Conservation (phyloP, 2,888 invertebrate species). For the Morpho helenor region DNA sequence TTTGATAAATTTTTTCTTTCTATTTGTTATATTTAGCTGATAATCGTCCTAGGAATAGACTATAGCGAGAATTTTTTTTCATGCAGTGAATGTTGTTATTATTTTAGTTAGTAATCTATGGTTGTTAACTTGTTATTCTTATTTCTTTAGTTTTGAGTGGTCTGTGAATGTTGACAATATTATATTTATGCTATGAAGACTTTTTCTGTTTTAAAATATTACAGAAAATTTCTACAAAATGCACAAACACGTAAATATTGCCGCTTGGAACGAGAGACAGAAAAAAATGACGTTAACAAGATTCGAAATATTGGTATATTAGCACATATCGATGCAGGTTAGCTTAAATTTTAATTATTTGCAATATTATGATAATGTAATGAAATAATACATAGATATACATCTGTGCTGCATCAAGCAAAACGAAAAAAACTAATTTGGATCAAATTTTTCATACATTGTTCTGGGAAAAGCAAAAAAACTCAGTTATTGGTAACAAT, state of each 20-base stretch:
- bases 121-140: too few species aligned
- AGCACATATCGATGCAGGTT: conserved; percentile 97
- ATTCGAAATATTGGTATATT: conserved; percentile 95
- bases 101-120: too few species aligned
- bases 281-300: conserved; percentile 50
- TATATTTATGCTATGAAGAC: conserved; percentile 38
- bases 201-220: conserved; percentile 51
- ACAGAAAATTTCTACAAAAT: conserved; percentile 57
- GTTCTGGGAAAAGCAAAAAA: too few species aligned
- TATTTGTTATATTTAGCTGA: too few species aligned
- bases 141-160: too few species aligned
- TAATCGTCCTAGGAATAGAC: background rate
- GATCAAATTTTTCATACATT: too few species aligned
- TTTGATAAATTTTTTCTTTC: too few species aligned
- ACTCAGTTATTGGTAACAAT: too few species aligned
- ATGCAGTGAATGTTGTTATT: too few species aligned
- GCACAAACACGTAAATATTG: conserved; percentile 43
- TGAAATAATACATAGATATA: background rate
- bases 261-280: conserved; percentile 33
- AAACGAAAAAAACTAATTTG: too few species aligned
- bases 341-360: conserved; percentile 28
- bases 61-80: conserved; percentile 10
- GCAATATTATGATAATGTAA: background rate
- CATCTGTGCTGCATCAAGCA: too few species aligned
- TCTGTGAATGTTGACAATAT: background rate